Evolutionary conservation across 2,888 invertebrate species (phyloP), one percentile per base, ranked within the genome.

Genomic region (Heliothis peltigera): DNA sequence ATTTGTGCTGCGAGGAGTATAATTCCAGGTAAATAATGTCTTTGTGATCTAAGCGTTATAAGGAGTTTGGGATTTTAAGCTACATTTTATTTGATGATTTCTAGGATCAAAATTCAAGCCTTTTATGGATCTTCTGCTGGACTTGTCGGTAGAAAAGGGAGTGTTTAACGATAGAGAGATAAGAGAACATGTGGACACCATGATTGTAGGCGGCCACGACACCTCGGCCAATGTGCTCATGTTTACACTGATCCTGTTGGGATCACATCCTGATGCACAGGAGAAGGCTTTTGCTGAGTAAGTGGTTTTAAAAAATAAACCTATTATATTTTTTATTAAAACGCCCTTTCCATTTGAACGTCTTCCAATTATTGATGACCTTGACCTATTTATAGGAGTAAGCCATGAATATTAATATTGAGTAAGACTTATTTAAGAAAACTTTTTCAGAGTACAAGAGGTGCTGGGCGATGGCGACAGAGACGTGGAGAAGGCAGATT

Each of bases 181-280:
- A 8, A 85, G 95, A 65, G 95, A 96, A 64, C 96, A 96, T 79
- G 95, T 96, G 0, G 95, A 96, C 70, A 96, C 96, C 0, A 95
- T 96, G 89, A 95, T 96, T 64, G 92, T 95, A 2, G 96, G 95
- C 1, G 96, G 96, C 64, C 92, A 95, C 77, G 94, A 95, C 70
- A 95, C 95, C 0, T 91, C 93, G 0, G 92, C 95, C 0, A 90
- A 89, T 5, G 92, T 91, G 0, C 85, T 94, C 1, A 89, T 92
- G 88, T 95, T 88, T 64, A 89, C 91, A 0, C 79, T 95, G 51
- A 71, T 93, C 52, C 75, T 95, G 67, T 72, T 95, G 6, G 95
- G 94, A 0, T 89, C 90, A 0, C 83, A 94, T 59, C 92, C 92
- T 49, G 86, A 92, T 4, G 89, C 88, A 0, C 95, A 95, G 75